Conservation (phyloP, 2,888 invertebrate species). For the Smittia aterrima region DNA sequence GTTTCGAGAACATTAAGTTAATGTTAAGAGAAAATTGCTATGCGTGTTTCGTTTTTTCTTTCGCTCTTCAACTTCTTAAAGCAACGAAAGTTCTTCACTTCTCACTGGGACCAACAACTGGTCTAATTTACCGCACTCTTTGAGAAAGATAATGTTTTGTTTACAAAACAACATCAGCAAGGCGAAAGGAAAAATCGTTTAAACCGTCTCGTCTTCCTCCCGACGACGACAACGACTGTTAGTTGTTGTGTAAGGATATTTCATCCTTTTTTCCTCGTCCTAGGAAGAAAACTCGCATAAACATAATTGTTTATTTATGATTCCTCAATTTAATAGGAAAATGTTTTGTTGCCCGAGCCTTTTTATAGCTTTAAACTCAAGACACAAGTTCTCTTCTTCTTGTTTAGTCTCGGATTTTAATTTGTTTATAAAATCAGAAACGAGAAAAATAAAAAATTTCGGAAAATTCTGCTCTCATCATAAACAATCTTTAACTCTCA, state of each 20-base stretch:
- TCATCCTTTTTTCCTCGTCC: neutral
- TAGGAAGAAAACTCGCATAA: neutral
- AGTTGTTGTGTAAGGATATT: constrained; percentile 24
- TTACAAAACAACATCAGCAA: constrained; percentile 32
- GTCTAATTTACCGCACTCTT: neutral
- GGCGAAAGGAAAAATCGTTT: constrained; percentile 19
- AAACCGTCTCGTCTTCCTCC: neutral
- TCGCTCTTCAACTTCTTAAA: neutral
- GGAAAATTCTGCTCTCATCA: neutral
- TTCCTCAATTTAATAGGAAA: constrained; percentile 31
- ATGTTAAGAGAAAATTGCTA: constrained; percentile 18
- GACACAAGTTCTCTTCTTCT: constrained; percentile 24
- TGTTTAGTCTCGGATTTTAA: constrained; percentile 39
- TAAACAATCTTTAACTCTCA: neutral
- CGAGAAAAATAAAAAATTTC: neutral
- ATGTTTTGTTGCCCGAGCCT: neutral
- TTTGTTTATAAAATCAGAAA: constrained; percentile 27
- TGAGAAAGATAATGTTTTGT: constrained; percentile 24
- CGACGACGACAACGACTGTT: neutral
- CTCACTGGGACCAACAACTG: neutral
- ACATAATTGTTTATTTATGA: constrained; percentile 36
- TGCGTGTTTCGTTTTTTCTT: neutral
- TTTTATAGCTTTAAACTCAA: constrained; percentile 17
- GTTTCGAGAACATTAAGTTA: constrained; percentile 39
- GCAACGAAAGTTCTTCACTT: neutral